Percentiles rank a stretch among this genome's conserved stretches.
Conservation (phyloP, 2,113 vertebrate genomes). For the Marmota flaviventris region DNA sequence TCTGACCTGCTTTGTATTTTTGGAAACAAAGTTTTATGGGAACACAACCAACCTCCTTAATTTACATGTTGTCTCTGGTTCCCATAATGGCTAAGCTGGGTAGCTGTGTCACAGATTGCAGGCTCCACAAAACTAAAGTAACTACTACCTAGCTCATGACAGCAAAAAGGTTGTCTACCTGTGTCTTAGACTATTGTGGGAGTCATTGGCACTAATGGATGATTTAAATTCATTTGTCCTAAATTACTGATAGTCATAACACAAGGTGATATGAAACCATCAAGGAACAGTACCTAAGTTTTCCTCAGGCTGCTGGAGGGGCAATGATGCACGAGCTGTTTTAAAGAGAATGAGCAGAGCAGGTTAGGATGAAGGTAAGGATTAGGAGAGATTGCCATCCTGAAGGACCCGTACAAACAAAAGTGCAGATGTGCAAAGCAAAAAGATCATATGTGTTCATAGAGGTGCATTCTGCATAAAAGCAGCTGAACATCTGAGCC, state of each 20-base stretch:
- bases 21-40: neutral
- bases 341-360: neutral
- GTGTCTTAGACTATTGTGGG: neutral
- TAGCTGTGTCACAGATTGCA: too few species aligned
- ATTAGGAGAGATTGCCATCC: neutral
- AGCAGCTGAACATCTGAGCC: accelerated
- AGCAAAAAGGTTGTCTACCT: neutral
- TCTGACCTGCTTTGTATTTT: neutral
- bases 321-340: neutral
- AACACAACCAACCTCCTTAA: neutral
- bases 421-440: neutral
- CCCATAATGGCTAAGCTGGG: neutral
- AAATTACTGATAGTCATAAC: neutral
- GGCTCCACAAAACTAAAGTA: neutral
- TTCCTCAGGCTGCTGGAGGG: neutral
- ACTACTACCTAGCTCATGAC: neutral
- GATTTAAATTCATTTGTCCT: neutral
- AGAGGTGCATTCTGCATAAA: neutral
- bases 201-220: neutral
- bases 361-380: neutral
- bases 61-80: neutral
- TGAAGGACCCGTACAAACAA: neutral
- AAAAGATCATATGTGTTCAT: accelerated
- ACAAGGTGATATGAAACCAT: neutral
- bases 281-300: neutral